Percentiles rank a stretch among this genome's conserved stretches.
phyloP scores from a whole-genome alignment of 1,140 invertebrate species.

The Paraescarpia echinospica region DNA sequence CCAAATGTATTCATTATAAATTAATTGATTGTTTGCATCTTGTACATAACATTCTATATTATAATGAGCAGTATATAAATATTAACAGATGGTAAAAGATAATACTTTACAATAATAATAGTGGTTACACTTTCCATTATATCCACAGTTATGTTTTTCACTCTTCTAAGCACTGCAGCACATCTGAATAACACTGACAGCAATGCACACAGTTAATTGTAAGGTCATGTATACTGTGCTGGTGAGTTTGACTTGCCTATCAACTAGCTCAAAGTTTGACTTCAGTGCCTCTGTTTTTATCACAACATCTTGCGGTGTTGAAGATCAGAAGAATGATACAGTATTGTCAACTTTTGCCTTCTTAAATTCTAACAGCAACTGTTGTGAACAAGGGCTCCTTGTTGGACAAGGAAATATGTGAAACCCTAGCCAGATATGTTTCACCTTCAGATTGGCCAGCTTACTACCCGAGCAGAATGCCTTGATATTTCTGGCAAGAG shows the following conservation, averaged over 20 bases:
- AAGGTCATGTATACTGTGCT: background rate
- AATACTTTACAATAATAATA: too few species aligned
- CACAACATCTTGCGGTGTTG: background rate
- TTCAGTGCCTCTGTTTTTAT: background rate
- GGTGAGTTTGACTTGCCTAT: background rate
- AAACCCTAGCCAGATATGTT: background rate
- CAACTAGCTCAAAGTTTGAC: background rate
- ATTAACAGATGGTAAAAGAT: too few species aligned
- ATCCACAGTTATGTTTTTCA: too few species aligned
- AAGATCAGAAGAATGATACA: background rate
- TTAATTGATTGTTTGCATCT: too few species aligned
- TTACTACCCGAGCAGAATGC: constrained; percentile 26
- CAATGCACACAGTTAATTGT: background rate
- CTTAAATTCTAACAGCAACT: background rate
- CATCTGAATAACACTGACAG: background rate
- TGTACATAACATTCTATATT: too few species aligned
- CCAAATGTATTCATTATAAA: background rate
- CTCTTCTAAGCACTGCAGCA: background rate
- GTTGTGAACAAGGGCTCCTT: background rate
- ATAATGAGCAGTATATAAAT: too few species aligned
- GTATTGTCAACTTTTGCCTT: background rate
- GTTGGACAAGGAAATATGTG: background rate
- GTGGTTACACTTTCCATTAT: too few species aligned
- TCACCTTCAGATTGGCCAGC: constrained; percentile 26
- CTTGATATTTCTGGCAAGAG: constrained; percentile 28